Conservation (phyloP, 1,140 invertebrate species). For the Formica exsecta region DNA sequence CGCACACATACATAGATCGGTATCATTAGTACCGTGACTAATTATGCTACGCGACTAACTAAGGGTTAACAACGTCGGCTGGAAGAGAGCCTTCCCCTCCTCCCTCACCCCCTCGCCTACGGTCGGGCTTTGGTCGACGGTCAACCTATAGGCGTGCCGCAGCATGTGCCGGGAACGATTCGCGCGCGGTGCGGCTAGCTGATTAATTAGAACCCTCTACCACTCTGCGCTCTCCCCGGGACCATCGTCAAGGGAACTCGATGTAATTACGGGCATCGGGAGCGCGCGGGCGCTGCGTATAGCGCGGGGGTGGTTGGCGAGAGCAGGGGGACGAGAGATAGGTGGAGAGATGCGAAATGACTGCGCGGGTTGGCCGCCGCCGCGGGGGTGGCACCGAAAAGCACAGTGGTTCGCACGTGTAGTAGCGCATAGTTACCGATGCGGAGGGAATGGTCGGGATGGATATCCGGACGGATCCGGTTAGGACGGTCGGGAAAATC, state of each 20-base stretch:
- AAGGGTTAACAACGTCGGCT: slow-evolving; percentile 37
- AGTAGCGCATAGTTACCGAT: slow-evolving; percentile 7
- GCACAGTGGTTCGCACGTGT: slow-evolving; percentile 60
- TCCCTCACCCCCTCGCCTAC: background rate
- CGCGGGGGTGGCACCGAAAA: slow-evolving; percentile 64
- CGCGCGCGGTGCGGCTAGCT: slow-evolving; percentile 66
- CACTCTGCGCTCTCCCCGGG: slow-evolving; percentile 1
- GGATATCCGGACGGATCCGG: background rate
- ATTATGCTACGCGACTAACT: slow-evolving; percentile 38
- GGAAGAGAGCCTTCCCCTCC: background rate
- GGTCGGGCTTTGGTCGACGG: slow-evolving; percentile 55
- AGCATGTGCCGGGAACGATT: slow-evolving; percentile 56
- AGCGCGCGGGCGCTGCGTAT: slow-evolving; percentile 19
- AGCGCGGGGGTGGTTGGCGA: background rate
- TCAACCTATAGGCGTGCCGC: slow-evolving; percentile 61
- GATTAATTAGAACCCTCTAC: slow-evolving; percentile 70
- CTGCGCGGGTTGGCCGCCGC: slow-evolving; percentile 58
- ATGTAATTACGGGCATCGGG: slow-evolving; percentile 59
- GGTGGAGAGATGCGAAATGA: slow-evolving; percentile 60
- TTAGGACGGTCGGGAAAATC: slow-evolving; percentile 45
- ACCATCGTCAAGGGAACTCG: slow-evolving; percentile 59
- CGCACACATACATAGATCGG: background rate
- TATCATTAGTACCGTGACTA: background rate
- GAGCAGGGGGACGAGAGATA: background rate
- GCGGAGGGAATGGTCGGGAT: slow-evolving; percentile 10